A percentile compares a stretch with the other conserved stretches of the same genome.
Evolutionary conservation across 2,113 vertebrate genomes (phyloP).

Genomic region (Urocynchramus pylzowi): DNA sequence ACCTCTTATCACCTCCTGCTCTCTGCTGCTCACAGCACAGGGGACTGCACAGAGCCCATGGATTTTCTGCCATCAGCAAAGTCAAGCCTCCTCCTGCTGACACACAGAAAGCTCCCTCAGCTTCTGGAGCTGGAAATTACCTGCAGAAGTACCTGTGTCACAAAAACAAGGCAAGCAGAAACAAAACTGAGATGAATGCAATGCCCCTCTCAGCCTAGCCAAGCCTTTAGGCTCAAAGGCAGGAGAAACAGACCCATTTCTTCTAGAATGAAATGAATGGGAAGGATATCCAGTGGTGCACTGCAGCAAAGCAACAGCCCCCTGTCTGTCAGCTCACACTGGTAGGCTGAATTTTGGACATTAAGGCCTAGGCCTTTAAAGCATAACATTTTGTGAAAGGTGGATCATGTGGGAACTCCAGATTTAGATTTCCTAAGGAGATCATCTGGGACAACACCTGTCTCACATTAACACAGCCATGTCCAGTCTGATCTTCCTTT

Average conservation of each 20-base stretch:
- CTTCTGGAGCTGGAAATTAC: background rate
- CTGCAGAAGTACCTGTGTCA: background rate
- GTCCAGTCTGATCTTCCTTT: background rate
- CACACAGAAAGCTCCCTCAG: background rate
- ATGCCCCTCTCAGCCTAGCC: background rate
- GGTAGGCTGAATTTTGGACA: background rate
- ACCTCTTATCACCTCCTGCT: background rate
- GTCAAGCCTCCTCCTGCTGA: background rate
- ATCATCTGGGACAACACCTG: background rate
- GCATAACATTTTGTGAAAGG: background rate
- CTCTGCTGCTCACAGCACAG: background rate
- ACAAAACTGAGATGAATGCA: background rate
- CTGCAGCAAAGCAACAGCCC: background rate
- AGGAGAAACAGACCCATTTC: background rate
- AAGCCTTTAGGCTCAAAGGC: background rate
- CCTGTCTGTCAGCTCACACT: background rate
- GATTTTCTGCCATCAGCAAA: background rate
- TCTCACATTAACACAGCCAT: background rate
- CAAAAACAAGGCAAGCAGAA: background rate
- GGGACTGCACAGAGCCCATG: background rate
- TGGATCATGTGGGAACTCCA: background rate
- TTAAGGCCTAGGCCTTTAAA: background rate
- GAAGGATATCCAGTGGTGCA: background rate
- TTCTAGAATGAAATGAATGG: background rate
- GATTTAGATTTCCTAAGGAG: background rate